Percentiles rank a stretch among this genome's conserved stretches.
These are phyloP conservation scores for Neodiprion fabricii DNA, from an alignment of 1,140 invertebrate species.

Conservation along the genomic window DNA sequence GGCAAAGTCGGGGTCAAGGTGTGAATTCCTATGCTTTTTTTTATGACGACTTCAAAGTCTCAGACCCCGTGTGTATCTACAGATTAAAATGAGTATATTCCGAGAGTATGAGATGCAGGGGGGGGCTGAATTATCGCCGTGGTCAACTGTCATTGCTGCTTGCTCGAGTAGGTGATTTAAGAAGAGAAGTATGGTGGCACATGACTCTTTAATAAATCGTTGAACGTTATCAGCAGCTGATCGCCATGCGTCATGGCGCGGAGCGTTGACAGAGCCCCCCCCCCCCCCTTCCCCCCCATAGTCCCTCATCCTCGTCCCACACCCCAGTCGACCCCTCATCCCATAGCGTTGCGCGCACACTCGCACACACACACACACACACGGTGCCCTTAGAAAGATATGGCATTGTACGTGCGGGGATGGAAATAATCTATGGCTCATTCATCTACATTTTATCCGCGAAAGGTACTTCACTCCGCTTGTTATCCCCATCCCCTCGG, in stretches of 20 bases:
- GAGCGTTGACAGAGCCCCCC: constrained; percentile 51
- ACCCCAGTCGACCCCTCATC: not conserved
- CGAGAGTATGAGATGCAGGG: too few relatives aligned
- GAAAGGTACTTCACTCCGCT: constrained; percentile 28
- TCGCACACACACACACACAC: too few relatives aligned
- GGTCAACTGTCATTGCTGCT: constrained; percentile 1
- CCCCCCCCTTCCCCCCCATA: constrained; percentile 1
- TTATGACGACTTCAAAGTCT: too few relatives aligned
- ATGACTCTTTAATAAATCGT: constrained; percentile 52
- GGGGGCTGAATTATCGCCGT: constrained; percentile 24
- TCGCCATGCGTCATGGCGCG: constrained; percentile 51
- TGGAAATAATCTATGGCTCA: constrained; percentile 56
- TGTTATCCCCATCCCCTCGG: constrained; percentile 4
- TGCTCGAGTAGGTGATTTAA: constrained; percentile 17
- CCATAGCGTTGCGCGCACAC: not conserved
- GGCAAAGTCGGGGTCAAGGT: too few relatives aligned
- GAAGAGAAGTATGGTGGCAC: constrained; percentile 28
- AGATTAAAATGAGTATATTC: too few relatives aligned
- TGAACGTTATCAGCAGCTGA: constrained; percentile 52
- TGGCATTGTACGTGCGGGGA: constrained; percentile 39
- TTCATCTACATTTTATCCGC: constrained; percentile 57
- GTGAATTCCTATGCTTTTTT: too few relatives aligned
- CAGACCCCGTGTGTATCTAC: too few relatives aligned
- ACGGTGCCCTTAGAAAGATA: not conserved
- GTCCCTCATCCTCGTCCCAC: not conserved